phyloP scores from a whole-genome alignment of 1,140 invertebrate genomes.

The Babylonia areolata region DNA sequence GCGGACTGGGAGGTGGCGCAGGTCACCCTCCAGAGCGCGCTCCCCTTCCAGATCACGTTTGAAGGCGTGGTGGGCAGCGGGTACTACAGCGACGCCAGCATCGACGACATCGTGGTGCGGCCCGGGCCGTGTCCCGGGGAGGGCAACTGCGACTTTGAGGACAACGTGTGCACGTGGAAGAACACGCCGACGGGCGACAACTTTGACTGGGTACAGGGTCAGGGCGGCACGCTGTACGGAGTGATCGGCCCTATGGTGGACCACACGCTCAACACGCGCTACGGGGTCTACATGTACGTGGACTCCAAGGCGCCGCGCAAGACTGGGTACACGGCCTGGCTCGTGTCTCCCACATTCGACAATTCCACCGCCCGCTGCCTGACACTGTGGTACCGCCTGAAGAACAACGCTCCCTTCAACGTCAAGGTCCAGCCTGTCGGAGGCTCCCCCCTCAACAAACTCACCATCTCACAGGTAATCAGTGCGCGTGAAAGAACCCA shows the following conservation, averaged over 20 bases:
- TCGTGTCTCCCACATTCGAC: slow-evolving; percentile 56
- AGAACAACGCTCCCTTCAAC: slow-evolving; percentile 82
- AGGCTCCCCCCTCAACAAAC: not conserved
- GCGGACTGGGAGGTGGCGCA: slow-evolving; percentile 59
- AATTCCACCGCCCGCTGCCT: slow-evolving; percentile 63
- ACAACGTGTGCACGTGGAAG: slow-evolving; percentile 64
- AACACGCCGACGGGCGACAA: slow-evolving; percentile 59
- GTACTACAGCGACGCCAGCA: slow-evolving; percentile 61
- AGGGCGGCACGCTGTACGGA: slow-evolving; percentile 48
- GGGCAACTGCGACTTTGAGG: slow-evolving; percentile 71
- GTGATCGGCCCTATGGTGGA: slow-evolving; percentile 54
- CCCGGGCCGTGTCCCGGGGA: slow-evolving; percentile 40
- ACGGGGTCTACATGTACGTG: slow-evolving; percentile 72
- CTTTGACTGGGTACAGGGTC: slow-evolving; percentile 68
- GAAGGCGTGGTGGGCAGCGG: slow-evolving; percentile 65
- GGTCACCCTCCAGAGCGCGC: slow-evolving; percentile 38
- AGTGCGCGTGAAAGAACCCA: not conserved
- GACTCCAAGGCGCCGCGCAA: slow-evolving; percentile 65
- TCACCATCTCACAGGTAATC: slow-evolving; percentile 2
- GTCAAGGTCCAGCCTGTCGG: slow-evolving; percentile 81
- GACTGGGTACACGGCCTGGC: slow-evolving; percentile 62
- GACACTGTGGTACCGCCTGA: slow-evolving; percentile 87
- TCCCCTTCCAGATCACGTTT: slow-evolving; percentile 63
- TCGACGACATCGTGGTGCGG: slow-evolving; percentile 59
- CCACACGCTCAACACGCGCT: slow-evolving; percentile 70